Evolutionary conservation across 1,140 invertebrate species (phyloP).

Genomic region (Hylaeus volcanicus): DNA sequence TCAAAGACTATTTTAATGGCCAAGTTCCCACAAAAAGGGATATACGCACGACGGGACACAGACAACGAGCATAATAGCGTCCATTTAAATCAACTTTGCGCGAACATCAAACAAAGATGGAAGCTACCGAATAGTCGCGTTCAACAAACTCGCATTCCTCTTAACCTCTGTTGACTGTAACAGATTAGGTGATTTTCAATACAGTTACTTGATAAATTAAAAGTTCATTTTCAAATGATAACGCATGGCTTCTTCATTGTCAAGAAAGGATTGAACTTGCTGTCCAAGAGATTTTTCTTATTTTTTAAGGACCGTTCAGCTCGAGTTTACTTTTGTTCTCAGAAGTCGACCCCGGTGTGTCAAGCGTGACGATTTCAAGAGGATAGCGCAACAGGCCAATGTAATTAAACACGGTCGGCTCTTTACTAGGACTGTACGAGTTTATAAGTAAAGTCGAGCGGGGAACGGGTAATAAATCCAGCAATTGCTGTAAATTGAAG

Average conservation of each 20-base stretch:
- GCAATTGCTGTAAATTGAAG: slow-evolving; percentile 65
- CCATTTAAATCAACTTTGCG: slow-evolving; percentile 48
- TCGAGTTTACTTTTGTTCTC: too few species aligned
- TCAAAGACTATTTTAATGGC: slow-evolving; percentile 51
- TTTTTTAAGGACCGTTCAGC: too few species aligned
- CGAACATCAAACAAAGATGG: slow-evolving; percentile 11
- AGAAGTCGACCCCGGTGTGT: slow-evolving; percentile 24
- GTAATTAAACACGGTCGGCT: slow-evolving; percentile 54
- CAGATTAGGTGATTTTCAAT: too few species aligned
- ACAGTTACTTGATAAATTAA: too few species aligned
- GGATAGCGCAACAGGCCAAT: slow-evolving; percentile 3
- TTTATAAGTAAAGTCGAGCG: slow-evolving; percentile 31
- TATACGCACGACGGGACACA: slow-evolving; percentile 42
- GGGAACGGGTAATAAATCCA: slow-evolving; percentile 64
- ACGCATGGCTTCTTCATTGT: too few species aligned
- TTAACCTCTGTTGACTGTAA: too few species aligned
- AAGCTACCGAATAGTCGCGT: background rate
- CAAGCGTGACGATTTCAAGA: slow-evolving; percentile 50
- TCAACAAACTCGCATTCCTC: slow-evolving; percentile 10
- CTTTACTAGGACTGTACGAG: slow-evolving; percentile 43
- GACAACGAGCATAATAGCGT: slow-evolving; percentile 53
- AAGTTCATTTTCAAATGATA: too few species aligned
- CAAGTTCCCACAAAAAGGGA: slow-evolving; percentile 61
- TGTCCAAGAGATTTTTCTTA: too few species aligned
- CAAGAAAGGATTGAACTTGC: too few species aligned